Base-by-base conservation (phyloP, 2,113 vertebrate genomes). In the Amazona guildingii region DNA sequence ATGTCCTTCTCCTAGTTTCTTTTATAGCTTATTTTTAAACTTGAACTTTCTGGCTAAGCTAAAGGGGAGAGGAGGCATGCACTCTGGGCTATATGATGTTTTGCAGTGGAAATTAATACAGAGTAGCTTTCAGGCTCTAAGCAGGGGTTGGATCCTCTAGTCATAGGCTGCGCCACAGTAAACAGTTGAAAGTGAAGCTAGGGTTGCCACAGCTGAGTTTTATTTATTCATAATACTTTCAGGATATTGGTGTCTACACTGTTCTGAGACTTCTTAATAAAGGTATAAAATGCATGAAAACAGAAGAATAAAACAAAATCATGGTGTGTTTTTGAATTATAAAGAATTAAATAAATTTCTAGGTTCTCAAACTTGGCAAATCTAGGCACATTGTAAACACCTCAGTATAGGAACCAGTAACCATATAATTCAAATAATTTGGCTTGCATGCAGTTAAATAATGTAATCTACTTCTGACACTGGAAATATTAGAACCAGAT, bases 41-140 rank as follows among this genome's bases (percentile, higher is more conserved):
- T 31, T 78, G 49, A 87, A 94, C 44, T 90, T 94, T 49, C 52
- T 91, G 27, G 20, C 39, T 93, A 68, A 88, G 62, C 39, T 76
- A 15, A 77, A 86, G 51, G 75, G 31, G 21, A 70, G 73, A 86
- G 54, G 41, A 84, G 69, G 46, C 75, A 10, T 51, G 62, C 62
- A n/a, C 75, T 94, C 24, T 63, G 64, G 90, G 94, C 75, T 73
- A 17, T 79, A 8, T 62, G 62, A 66, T 76, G 33, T 76, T 95
- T 75, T 81, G 72, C 35, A 57, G 85, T 68, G 39, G 23, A 90
- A 95, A 93, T 96, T 87, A 91, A 82, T 76, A 85, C 59, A 80
- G 37, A 89, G 27, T 51, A 61, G 46, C 62, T 72, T 94, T 84
- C 35, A 82, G 52, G 44, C 66, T 95, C 87, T 52, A 35, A 64